Percentiles rank a stretch among this genome's conserved stretches.
These are phyloP conservation scores for Lepidonotus clava DNA, from an alignment of 2,888 invertebrate species.

Conservation along the genomic window DNA sequence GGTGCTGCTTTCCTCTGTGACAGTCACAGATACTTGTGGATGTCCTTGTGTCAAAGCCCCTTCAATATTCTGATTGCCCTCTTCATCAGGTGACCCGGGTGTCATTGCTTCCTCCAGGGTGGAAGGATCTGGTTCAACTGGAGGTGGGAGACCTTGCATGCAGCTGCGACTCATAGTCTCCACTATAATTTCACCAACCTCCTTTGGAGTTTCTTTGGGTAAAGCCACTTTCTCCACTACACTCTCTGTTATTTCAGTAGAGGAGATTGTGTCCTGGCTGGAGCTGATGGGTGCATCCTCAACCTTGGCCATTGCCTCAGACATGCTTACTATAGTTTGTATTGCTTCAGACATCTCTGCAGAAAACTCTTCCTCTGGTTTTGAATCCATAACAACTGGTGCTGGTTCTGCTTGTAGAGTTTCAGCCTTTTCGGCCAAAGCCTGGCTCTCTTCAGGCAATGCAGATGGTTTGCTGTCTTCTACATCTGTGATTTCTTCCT, in stretches of 20 bases:
- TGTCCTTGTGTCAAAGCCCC: not conserved
- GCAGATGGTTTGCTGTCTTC: too few species aligned
- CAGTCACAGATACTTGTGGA: not conserved
- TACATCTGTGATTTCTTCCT: too few species aligned
- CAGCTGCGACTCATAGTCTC: constrained; percentile 4
- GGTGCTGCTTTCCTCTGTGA: not conserved
- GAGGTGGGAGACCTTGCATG: constrained; percentile 30
- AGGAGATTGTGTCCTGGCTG: not conserved
- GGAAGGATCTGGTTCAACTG: not conserved
- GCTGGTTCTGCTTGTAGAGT: not conserved
- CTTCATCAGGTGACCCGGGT: not conserved
- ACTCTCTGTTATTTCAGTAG: not conserved
- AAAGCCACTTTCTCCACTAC: not conserved
- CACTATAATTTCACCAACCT: not conserved
- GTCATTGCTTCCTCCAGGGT: not conserved
- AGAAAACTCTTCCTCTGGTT: not conserved
- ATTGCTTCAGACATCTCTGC: not conserved
- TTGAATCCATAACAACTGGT: not conserved
- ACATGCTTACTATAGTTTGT: not conserved
- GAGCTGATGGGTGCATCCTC: constrained; percentile 38
- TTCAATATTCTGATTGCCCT: constrained; percentile 19
- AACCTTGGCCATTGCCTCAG: not conserved
- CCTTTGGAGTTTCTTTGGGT: not conserved
- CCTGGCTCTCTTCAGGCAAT: too few species aligned
- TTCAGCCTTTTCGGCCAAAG: not conserved